phyloP scores from a whole-genome alignment of 2,113 vertebrate genomes.

The Phrynosoma platyrhinos region DNA sequence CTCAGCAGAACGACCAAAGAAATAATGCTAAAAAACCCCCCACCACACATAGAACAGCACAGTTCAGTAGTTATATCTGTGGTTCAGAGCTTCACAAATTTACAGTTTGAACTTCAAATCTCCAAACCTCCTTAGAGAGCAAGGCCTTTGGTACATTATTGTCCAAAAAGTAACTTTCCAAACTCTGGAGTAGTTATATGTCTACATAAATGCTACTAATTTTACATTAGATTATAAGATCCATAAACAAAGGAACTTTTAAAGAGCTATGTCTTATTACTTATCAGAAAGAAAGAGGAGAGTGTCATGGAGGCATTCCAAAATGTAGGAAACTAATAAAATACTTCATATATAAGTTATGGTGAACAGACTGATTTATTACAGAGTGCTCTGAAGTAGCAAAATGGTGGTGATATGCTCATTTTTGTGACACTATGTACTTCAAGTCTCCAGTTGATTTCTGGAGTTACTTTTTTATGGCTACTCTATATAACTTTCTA shows the following conservation, averaged over 20 bases:
- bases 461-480: constrained; percentile 59
- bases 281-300: not conserved
- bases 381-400: not conserved
- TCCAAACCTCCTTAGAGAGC: not conserved
- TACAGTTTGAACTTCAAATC: not conserved
- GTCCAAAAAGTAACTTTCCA: too few species aligned
- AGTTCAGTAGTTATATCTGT: too few species aligned
- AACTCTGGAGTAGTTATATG: not conserved
- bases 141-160: not conserved
- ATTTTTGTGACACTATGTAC: constrained; percentile 42
- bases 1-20: not conserved
- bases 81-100: too few species aligned
- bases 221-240: constrained; percentile 12
- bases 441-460: constrained; percentile 40
- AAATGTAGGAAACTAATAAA: not conserved
- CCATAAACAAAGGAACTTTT: not conserved
- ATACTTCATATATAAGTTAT: constrained; percentile 12
- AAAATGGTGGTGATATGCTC: not conserved
- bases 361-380: constrained; percentile 56
- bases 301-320: not conserved
- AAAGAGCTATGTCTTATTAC: not conserved
- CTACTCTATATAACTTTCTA: constrained; percentile 51
- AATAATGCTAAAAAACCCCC: too few species aligned
- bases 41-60: not conserved
- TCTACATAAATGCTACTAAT: not conserved